Percentiles rank a stretch among this genome's conserved stretches.
Evolutionary conservation across 37 sponge, comb jelly and placozoan genomes (phyloP).

Genomic region (Geodia barretti): DNA sequence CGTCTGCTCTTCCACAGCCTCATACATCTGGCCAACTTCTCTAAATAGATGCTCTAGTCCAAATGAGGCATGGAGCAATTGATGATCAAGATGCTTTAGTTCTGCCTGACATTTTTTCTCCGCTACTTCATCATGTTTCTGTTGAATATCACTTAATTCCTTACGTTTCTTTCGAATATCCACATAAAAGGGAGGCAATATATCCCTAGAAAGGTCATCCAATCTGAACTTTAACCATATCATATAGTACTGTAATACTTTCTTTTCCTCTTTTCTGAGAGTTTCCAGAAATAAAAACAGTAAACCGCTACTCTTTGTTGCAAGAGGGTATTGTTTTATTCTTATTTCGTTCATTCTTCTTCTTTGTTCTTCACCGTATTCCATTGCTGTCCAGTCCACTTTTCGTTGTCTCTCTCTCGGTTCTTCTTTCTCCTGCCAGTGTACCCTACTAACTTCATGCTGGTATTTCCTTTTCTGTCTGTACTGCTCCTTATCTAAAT

Average conservation of each 20-base stretch:
- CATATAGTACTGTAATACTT: neutral
- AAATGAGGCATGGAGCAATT: neutral
- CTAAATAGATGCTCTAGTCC: neutral
- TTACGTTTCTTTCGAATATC: neutral
- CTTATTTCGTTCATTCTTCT: neutral
- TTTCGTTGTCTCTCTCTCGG: too few species aligned
- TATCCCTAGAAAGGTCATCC: slow-evolving; percentile 5
- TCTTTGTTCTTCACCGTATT: neutral
- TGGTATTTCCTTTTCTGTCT: slow-evolving; percentile 4
- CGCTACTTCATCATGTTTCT: neutral
- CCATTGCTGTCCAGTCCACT: neutral
- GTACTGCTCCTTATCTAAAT: slow-evolving; percentile 13
- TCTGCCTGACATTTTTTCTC: neutral
- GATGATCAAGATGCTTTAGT: neutral
- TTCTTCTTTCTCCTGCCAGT: too few species aligned
- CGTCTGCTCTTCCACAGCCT: neutral
- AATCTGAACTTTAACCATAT: slow-evolving; percentile 7
- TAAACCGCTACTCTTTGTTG: neutral
- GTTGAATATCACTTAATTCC: too few species aligned
- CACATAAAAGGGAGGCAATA: neutral
- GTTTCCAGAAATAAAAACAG: neutral
- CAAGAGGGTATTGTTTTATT: neutral
- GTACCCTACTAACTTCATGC: too few species aligned
- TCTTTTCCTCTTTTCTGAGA: neutral
- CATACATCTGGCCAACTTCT: slow-evolving; percentile 18